Percentiles rank a stretch among this genome's conserved stretches.
These are phyloP conservation scores for Chlorops oryzae DNA, from an alignment of 1,140 invertebrate genomes.

Conservation along the genomic window DNA sequence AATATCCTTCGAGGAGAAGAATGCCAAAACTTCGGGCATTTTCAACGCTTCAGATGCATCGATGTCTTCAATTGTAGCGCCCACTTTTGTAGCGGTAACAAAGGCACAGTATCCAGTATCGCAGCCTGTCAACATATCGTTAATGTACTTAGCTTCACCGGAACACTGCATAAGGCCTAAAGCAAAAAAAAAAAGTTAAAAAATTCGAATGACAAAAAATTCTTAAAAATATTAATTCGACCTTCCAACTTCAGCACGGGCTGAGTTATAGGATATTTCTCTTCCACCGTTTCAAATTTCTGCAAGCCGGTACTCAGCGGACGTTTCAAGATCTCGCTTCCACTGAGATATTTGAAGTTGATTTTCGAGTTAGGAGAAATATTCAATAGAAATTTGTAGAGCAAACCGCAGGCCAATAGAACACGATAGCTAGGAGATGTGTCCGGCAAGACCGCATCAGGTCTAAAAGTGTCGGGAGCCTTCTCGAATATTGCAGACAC, in stretches of 20 bases:
- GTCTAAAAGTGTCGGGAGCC: slow-evolving; percentile 57
- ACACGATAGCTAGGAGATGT: slow-evolving; percentile 59
- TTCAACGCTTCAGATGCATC: slow-evolving; percentile 56
- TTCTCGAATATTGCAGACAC: slow-evolving; percentile 55
- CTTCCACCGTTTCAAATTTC: slow-evolving; percentile 63
- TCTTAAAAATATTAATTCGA: slow-evolving; percentile 18
- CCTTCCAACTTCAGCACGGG: slow-evolving; percentile 72
- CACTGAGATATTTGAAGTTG: slow-evolving; percentile 48
- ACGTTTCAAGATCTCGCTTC: slow-evolving; percentile 57
- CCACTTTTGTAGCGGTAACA: slow-evolving; percentile 54
- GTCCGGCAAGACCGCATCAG: slow-evolving; percentile 58
- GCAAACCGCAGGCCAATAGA: slow-evolving; percentile 57
- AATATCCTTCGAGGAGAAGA: slow-evolving; percentile 66
- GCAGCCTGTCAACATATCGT: slow-evolving; percentile 54
- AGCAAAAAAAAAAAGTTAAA: no score
- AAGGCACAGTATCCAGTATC: slow-evolving; percentile 61
- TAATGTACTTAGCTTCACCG: slow-evolving; percentile 67
- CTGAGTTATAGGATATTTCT: slow-evolving; percentile 73
- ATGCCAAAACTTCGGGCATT: slow-evolving; percentile 63
- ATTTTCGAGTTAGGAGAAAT: slow-evolving; percentile 47
- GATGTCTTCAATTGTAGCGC: slow-evolving; percentile 54
- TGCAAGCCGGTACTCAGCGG: slow-evolving; percentile 66
- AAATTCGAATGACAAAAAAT: no score
- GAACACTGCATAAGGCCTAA: slow-evolving; percentile 60
- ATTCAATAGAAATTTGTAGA: slow-evolving; percentile 65